Evolutionary conservation across 2,797 vertebrate species (phyloP).

Genomic region (Parauchenoglanis ngamensis): DNA sequence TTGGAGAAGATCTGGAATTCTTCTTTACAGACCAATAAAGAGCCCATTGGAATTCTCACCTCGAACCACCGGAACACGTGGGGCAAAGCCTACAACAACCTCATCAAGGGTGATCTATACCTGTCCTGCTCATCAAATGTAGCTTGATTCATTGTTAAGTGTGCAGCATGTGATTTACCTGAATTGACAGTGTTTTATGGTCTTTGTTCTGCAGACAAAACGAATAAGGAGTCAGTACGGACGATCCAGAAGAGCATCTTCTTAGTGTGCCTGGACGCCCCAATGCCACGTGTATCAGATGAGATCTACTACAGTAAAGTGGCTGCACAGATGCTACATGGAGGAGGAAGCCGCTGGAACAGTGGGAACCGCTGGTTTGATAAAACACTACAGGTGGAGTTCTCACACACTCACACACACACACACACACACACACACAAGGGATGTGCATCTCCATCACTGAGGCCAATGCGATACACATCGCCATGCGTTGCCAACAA

Average conservation of each 20-base stretch:
- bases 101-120: conserved; percentile 81
- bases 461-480: no score
- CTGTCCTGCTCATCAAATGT: background rate
- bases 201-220: conserved; percentile 80
- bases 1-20: conserved; percentile 99
- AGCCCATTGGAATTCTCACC: conserved; percentile 94
- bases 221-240: conserved; percentile 92
- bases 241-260: conserved; percentile 95
- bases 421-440: no score
- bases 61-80: conserved; percentile 97
- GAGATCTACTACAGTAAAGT: conserved; percentile 84
- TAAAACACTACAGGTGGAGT: conserved; percentile 89
- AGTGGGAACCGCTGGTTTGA: conserved; percentile 98
- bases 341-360: conserved; percentile 89
- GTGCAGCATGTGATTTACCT: background rate
- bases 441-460: no score
- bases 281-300: conserved; percentile 85
- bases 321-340: conserved; percentile 93
- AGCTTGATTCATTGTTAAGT: background rate
- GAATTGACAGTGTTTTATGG: background rate
- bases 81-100: conserved; percentile 94
- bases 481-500: no score
- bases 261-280: conserved; percentile 88
- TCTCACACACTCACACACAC: background rate
- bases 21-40: conserved; percentile 95